Conservation (phyloP, 2,888 invertebrate species). For the Dyspetes luteomarginatus region DNA sequence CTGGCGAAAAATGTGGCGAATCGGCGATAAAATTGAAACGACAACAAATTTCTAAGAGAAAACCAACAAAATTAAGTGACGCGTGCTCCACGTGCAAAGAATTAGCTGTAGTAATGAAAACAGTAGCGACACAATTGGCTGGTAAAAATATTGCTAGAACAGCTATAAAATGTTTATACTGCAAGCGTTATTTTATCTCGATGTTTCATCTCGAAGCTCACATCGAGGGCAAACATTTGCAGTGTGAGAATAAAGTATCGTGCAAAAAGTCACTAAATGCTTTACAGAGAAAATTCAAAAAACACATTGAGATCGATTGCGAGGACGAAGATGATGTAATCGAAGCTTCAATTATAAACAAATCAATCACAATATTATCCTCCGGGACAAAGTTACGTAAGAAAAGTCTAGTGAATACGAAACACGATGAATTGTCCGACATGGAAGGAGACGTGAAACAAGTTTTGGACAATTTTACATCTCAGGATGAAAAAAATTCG, state of each 20-base stretch:
- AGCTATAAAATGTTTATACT: constrained; percentile 68
- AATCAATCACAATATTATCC: not conserved
- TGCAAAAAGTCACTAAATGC: constrained; percentile 7
- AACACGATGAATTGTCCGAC: not conserved
- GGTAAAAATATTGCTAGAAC: constrained; percentile 56
- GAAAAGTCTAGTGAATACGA: not conserved
- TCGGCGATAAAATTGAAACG: not conserved
- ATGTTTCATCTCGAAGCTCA: constrained; percentile 67
- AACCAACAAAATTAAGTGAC: not conserved
- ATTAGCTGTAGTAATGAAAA: constrained; percentile 61
- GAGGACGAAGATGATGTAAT: constrained; percentile 59
- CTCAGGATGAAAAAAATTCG: not conserved
- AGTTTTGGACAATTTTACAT: not conserved
- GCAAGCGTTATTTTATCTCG: constrained; percentile 66
- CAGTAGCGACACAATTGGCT: constrained; percentile 53
- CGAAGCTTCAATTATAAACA: too few relatives aligned
- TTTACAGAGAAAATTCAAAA: not conserved
- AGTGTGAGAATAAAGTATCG: constrained; percentile 64
- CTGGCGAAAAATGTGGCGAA: not conserved
- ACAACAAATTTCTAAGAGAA: not conserved
- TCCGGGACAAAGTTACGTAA: not conserved
- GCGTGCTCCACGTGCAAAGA: constrained; percentile 64
- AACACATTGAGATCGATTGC: constrained; percentile 45
- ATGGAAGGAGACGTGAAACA: too few relatives aligned
- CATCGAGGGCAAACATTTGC: constrained; percentile 66